Conservation (phyloP, 2,113 vertebrate species). For the Calonectris borealis region DNA sequence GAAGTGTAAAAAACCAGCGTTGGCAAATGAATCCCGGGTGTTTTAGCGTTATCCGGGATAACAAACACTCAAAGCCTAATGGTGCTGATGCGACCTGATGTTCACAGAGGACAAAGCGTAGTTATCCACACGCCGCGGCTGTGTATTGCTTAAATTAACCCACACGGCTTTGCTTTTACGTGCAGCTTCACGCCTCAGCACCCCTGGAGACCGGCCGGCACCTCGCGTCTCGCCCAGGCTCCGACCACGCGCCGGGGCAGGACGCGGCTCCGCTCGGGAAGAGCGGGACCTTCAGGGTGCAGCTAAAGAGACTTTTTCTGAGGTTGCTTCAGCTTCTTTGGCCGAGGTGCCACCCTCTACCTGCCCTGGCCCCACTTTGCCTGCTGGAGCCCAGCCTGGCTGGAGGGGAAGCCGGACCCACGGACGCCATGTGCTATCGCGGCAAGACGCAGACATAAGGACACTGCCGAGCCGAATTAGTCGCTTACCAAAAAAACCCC, state of each 20-base stretch:
- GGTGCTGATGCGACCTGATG: not conserved
- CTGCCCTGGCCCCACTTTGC: not conserved
- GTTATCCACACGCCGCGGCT: fast-evolving
- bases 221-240: fast-evolving
- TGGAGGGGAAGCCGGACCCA: not conserved
- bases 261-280: not conserved
- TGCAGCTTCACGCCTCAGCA: not conserved
- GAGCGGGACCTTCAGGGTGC: not conserved
- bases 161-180: fast-evolving
- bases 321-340: not conserved
- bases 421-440: fast-evolving
- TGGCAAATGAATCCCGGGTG: not conserved
- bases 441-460: fast-evolving
- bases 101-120: not conserved
- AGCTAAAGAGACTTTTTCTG: not conserved
- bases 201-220: not conserved
- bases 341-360: not conserved
- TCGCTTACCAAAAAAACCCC: not conserved
- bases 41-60: fast-evolving
- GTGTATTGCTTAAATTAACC: not conserved
- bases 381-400: not conserved
- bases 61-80: not conserved
- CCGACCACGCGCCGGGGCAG: not conserved
- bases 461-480: not conserved
- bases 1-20: fast-evolving